phyloP scores from a whole-genome alignment of 2,888 invertebrate genomes.

The Thera obeliscata region DNA sequence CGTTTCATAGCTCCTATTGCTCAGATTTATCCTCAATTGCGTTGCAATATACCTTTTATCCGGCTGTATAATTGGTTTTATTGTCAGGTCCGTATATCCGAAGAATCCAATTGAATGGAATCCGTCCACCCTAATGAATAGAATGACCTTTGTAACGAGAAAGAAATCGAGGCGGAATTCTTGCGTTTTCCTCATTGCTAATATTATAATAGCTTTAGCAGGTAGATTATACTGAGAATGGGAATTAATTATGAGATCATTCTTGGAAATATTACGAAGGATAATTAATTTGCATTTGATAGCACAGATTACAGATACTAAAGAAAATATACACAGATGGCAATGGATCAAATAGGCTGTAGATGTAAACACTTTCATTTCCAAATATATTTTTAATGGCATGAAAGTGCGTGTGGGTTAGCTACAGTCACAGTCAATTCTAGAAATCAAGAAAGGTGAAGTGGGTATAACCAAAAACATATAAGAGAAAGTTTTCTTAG shows the following conservation, averaged over 20 bases:
- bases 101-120: conserved; percentile 32
- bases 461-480: background rate
- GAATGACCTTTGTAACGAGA: conserved; percentile 33
- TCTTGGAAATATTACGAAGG: conserved; percentile 4
- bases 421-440: background rate
- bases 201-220: conserved; percentile 15
- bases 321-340: no score
- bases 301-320: background rate
- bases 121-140: conserved; percentile 32
- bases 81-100: conserved; percentile 32
- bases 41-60: conserved; percentile 37
- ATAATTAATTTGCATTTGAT: conserved; percentile 3
- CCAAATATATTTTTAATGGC: conserved; percentile 12
- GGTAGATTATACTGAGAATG: conserved; percentile 23
- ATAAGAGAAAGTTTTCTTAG: background rate
- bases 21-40: conserved; percentile 8
- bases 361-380: conserved; percentile 10
- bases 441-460: background rate
- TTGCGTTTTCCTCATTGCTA: conserved; percentile 26
- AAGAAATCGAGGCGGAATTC: conserved; percentile 28
- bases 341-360: background rate
- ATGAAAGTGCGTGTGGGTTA: conserved; percentile 5
- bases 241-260: conserved; percentile 5
- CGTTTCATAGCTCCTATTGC: background rate
- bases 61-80: conserved; percentile 42